phyloP scores from a whole-genome alignment of 2,113 vertebrate species.

The Rhinopomastus cyanomelas region DNA sequence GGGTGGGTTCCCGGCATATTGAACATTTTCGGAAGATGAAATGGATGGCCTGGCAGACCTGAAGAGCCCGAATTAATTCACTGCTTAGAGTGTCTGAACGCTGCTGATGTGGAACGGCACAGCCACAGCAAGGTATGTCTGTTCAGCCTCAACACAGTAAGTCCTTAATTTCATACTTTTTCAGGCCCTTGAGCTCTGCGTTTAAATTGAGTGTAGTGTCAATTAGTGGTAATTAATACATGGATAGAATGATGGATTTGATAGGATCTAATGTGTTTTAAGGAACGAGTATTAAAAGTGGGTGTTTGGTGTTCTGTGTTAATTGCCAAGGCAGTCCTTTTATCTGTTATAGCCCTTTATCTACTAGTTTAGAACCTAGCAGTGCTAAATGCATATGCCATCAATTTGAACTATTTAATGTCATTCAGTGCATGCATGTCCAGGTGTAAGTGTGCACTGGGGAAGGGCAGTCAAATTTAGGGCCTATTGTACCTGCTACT shows the following conservation, averaged over 20 bases:
- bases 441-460: not conserved
- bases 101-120: not conserved
- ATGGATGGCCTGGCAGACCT: not conserved
- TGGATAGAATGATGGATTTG: not conserved
- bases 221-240: slow-evolving; percentile 28
- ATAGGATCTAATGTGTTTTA: not conserved
- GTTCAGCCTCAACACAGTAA: not conserved
- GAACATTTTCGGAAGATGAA: not conserved
- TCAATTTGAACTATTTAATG: not conserved
- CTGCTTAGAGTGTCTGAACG: not conserved
- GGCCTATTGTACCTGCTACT: not conserved
- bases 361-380: not conserved
- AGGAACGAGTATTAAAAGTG: not conserved
- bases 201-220: slow-evolving; percentile 1
- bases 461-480: not conserved
- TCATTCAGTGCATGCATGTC: not conserved
- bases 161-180: not conserved
- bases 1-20: not conserved
- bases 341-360: not conserved
- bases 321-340: not conserved
- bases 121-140: not conserved
- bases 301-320: not conserved
- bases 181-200: not conserved
- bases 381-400: not conserved
- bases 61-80: not conserved